Base-by-base conservation (phyloP, 1,140 invertebrate genomes). In the Bombus sibiricus region DNA sequence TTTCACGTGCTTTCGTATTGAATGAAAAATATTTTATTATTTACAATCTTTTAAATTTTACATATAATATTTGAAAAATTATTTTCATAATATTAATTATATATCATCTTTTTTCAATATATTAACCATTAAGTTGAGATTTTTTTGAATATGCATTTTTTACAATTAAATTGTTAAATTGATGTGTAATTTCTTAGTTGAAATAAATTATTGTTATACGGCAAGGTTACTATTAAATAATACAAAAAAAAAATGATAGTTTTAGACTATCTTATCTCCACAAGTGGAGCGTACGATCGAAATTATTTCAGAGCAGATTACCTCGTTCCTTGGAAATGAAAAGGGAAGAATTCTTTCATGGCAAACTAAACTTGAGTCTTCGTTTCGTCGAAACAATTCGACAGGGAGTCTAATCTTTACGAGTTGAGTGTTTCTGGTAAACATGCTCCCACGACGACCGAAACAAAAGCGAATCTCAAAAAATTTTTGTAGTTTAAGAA, bases 251-350 rank as follows among this genome's bases (percentile, higher is more conserved):
- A 74, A n/a, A 64, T 47, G 32, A 72, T 62, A 25, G 41, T 83
- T 75, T 53, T 28, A 28, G 13, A 39, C 47, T 18, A 18, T 72
- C 39, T 32, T 18, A 34, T 57, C 8, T 34, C 13, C 22, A 39
- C 64, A 47, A 59, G 82, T 69, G 25, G 4, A 78, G 39, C 22
- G 28, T n/a, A 71, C 22, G 39, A 71, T 78, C 66, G 39, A 37
- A 72, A 47, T 53, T 62, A 85, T 47, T 43, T 80, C 77, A 28
- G 82, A 91, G 85, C 37, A 87, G 87, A 89, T 92, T 92, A 92
- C 91, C 91, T 92, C 83, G 81, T 91, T 86, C 83, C 86, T 91
- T 83, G 87, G 91, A 91, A 85, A 62, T 85, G 68, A 90, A 79
- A 86, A 78, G 77, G 39, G 47, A 87, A 86, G 43, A 59, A 80